A percentile compares a stretch with the other conserved stretches of the same genome.
Evolutionary conservation across 2,888 invertebrate species (phyloP).

Genomic region (Aspidapion aeneum): DNA sequence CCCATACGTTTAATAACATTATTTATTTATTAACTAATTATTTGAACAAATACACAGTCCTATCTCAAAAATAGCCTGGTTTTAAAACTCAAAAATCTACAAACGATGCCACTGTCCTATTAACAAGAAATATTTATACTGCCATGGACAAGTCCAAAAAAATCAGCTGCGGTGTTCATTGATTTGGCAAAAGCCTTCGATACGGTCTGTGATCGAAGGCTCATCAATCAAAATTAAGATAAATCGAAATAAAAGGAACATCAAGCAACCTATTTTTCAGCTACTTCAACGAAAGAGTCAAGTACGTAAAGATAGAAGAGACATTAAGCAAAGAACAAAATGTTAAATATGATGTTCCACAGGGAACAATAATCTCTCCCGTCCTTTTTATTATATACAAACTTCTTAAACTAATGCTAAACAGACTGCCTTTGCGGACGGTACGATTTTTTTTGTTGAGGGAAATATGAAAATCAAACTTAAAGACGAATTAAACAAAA

Average conservation of each 20-base stretch:
- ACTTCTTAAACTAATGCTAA: background rate
- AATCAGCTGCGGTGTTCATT: background rate
- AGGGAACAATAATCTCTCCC: background rate
- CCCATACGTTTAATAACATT: background rate
- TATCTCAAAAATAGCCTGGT: background rate
- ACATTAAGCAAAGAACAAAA: background rate
- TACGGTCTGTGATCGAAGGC: background rate
- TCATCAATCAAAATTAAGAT: background rate
- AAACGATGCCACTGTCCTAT: background rate
- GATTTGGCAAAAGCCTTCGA: background rate
- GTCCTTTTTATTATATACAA: background rate
- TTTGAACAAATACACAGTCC: background rate
- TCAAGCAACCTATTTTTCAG: background rate
- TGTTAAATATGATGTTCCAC: too few relatives aligned
- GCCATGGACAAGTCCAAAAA: too few relatives aligned
- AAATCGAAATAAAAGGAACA: background rate
- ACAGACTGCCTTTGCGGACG: background rate
- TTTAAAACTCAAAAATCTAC: background rate
- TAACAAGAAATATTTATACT: too few relatives aligned
- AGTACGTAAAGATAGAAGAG: background rate
- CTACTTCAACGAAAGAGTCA: background rate
- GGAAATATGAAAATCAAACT: background rate
- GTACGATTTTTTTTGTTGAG: background rate
- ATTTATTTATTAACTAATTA: background rate
- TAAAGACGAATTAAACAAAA: background rate